Percentiles rank a stretch among this genome's conserved stretches.
phyloP scores from a whole-genome alignment of 2,888 invertebrate genomes.

The Ctenicera cuprea region DNA sequence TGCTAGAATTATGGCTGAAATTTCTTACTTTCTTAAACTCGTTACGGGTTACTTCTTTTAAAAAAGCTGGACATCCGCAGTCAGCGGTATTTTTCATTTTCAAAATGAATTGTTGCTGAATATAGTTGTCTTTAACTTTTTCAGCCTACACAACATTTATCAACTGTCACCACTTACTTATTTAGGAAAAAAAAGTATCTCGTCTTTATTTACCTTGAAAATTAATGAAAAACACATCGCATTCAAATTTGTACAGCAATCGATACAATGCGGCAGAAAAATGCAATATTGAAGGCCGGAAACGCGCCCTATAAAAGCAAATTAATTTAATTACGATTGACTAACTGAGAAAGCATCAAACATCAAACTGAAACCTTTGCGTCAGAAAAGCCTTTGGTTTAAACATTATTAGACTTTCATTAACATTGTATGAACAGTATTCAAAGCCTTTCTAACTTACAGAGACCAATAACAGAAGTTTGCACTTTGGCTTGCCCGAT shows the following conservation, averaged over 20 bases:
- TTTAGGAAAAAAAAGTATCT: background rate
- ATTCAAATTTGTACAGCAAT: background rate
- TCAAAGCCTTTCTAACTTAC: slow-evolving; percentile 28
- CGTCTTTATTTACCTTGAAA: slow-evolving; percentile 6
- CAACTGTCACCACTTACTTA: slow-evolving; percentile 24
- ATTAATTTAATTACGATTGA: slow-evolving; percentile 44
- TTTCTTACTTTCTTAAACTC: slow-evolving; percentile 29
- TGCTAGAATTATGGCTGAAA: slow-evolving; percentile 22
- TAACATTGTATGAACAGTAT: slow-evolving; percentile 35
- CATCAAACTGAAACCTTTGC: slow-evolving; percentile 29
- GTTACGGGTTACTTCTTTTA: slow-evolving; percentile 34
- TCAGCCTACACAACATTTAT: slow-evolving; percentile 8
- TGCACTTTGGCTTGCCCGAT: slow-evolving; percentile 44
- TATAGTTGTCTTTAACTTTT: slow-evolving; percentile 20
- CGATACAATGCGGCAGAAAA: slow-evolving; percentile 20
- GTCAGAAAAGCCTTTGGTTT: slow-evolving; percentile 31
- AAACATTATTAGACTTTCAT: slow-evolving; percentile 40
- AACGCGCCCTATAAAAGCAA: slow-evolving; percentile 23
- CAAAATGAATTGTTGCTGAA: slow-evolving; percentile 34
- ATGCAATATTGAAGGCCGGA: background rate
- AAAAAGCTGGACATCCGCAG: slow-evolving; percentile 24
- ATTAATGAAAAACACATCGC: slow-evolving; percentile 4
- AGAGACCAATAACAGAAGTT: slow-evolving; percentile 48
- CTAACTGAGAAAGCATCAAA: slow-evolving; percentile 27
- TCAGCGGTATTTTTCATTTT: slow-evolving; percentile 38